These are phyloP conservation scores for Ranitomeya imitator DNA, from an alignment of 2,113 vertebrate species.

Conservation along the genomic window DNA sequence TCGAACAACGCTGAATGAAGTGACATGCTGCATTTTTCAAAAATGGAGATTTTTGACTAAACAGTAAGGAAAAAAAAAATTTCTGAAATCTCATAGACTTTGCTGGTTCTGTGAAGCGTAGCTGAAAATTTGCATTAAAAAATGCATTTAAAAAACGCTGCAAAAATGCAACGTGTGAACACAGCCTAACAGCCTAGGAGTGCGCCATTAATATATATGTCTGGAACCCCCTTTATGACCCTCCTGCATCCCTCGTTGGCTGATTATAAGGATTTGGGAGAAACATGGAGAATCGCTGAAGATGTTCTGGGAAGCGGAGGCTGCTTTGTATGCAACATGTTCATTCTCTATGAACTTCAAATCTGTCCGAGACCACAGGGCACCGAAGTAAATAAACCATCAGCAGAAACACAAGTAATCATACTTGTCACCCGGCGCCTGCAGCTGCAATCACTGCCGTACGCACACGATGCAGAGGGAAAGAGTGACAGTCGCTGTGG, in stretches of 20 bases:
- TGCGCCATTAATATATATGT: no score
- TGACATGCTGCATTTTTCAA: no score
- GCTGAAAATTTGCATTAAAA: no score
- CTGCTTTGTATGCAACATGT: slow-evolving; percentile 34
- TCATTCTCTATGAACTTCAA: slow-evolving; percentile 16
- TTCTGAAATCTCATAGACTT: no score
- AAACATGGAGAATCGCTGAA: background rate
- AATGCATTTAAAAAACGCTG: no score
- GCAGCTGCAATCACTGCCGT: slow-evolving; percentile 20
- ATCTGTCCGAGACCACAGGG: slow-evolving; percentile 8
- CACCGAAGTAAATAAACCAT: slow-evolving; percentile 29
- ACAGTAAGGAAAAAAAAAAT: no score
- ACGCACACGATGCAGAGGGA: background rate
- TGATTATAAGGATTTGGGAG: background rate
- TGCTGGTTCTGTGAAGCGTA: no score
- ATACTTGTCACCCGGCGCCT: background rate
- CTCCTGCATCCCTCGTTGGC: background rate
- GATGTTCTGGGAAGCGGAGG: background rate
- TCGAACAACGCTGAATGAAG: no score
- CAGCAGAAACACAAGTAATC: slow-evolving; percentile 31
- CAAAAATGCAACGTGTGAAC: no score
- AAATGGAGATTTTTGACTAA: no score
- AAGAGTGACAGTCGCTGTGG: background rate
- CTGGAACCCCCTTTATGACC: no score
- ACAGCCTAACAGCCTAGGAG: no score